These are phyloP conservation scores for Nothura maculosa DNA, from an alignment of 2,797 vertebrate species.

Conservation along the genomic window DNA sequence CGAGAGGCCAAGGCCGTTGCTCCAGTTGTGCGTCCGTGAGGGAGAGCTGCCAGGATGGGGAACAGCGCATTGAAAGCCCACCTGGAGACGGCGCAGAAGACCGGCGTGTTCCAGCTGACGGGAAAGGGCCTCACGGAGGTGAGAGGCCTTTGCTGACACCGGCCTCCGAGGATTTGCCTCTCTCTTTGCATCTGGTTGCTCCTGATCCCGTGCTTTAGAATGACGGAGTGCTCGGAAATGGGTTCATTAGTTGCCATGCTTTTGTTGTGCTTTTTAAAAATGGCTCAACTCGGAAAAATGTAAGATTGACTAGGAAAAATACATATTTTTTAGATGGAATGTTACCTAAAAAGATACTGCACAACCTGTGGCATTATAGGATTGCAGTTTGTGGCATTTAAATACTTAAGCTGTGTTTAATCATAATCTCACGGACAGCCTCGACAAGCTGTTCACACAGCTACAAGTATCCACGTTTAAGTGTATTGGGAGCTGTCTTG, in stretches of 20 bases:
- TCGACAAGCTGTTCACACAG: not conserved
- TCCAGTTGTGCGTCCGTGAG: not conserved
- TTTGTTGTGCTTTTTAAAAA: not conserved
- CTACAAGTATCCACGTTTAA: not conserved
- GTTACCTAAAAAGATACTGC: not conserved
- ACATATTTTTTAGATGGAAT: not conserved
- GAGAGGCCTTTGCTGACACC: slow-evolving; percentile 2
- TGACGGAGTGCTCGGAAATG: not conserved
- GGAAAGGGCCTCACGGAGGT: slow-evolving; percentile 93
- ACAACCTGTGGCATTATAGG: not conserved
- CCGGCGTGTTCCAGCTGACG: slow-evolving; percentile 95
- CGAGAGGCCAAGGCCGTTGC: not conserved
- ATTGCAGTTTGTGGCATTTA: not conserved
- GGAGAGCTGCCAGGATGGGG: slow-evolving; percentile 85
- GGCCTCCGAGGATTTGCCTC: not conserved
- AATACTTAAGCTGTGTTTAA: not conserved
- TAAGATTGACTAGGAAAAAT: not conserved
- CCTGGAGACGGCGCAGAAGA: slow-evolving; percentile 97
- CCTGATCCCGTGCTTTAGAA: not conserved
- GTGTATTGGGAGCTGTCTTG: not conserved
- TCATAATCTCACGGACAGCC: not conserved
- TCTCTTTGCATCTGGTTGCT: not conserved
- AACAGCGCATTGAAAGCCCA: slow-evolving; percentile 96
- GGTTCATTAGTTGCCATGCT: not conserved
- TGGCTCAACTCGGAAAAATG: not conserved